A percentile compares a stretch with the other conserved stretches of the same genome.
These are phyloP conservation scores for Pteria penguin DNA, from an alignment of 2,888 invertebrate genomes.

Conservation along the genomic window DNA sequence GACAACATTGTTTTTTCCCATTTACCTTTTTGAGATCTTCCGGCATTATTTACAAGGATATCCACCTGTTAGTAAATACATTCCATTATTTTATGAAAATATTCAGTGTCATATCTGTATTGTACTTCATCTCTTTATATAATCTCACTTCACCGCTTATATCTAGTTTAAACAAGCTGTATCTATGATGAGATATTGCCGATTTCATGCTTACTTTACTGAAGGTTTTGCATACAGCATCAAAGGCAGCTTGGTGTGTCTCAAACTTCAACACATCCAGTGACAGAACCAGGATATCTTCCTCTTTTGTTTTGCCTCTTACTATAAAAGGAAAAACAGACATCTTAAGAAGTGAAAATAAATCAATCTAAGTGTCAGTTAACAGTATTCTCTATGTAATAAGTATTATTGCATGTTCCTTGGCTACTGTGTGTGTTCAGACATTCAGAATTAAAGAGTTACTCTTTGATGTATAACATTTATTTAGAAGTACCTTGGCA, in stretches of 20 bases:
- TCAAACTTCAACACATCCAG: slow-evolving; percentile 85
- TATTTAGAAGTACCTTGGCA: too few relatives aligned
- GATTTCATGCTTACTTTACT: too few relatives aligned
- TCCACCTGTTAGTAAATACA: slow-evolving; percentile 84
- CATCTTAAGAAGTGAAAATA: background rate
- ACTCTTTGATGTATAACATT: too few relatives aligned
- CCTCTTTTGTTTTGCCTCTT: slow-evolving; percentile 63
- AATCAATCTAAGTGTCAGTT: too few relatives aligned
- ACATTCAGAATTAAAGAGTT: too few relatives aligned
- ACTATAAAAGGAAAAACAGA: background rate
- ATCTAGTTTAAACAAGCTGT: too few relatives aligned
- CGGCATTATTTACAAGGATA: slow-evolving; percentile 90
- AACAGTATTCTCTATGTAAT: too few relatives aligned
- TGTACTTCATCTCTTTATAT: too few relatives aligned
- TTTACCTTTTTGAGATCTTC: slow-evolving; percentile 87
- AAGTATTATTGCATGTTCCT: too few relatives aligned
- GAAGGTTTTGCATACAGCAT: slow-evolving; percentile 85
- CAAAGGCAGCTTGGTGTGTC: slow-evolving; percentile 84
- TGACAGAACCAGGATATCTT: slow-evolving; percentile 86
- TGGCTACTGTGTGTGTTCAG: too few relatives aligned
- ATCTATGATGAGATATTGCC: too few relatives aligned
- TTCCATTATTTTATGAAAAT: background rate
- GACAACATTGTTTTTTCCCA: slow-evolving; percentile 87
- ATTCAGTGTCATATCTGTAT: background rate
- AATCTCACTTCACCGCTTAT: too few relatives aligned